Percentiles rank a stretch among this genome's conserved stretches.
Conservation (phyloP, 1,140 invertebrate species). For the Trichonephila clavipes region DNA sequence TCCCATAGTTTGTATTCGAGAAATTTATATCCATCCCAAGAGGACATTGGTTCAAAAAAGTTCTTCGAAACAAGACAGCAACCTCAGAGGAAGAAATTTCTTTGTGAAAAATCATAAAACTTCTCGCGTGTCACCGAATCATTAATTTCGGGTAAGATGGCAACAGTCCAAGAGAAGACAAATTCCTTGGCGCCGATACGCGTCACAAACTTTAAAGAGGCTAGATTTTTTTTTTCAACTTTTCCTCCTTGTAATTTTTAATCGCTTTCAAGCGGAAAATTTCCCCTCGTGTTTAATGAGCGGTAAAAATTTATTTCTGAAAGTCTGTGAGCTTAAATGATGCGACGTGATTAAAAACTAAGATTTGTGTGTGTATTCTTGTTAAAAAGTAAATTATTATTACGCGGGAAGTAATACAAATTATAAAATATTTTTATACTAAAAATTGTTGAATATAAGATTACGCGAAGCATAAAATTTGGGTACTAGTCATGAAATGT, state of each 20-base stretch:
- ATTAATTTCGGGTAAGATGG: conserved; percentile 7
- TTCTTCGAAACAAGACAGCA: background rate
- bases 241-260: background rate
- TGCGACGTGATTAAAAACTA: background rate
- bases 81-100: background rate
- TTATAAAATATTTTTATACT: too few species aligned
- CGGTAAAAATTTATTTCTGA: background rate
- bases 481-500: too few species aligned
- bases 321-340: background rate
- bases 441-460: too few species aligned
- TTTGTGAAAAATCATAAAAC: conserved; percentile 27
- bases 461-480: too few species aligned
- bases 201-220: background rate
- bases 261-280: conserved; percentile 9
- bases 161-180: conserved; percentile 20
- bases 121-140: conserved; percentile 18
- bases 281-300: background rate
- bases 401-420: too few species aligned
- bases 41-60: background rate
- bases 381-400: too few species aligned
- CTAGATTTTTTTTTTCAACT: background rate
- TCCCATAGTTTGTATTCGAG: background rate
- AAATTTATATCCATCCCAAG: background rate
- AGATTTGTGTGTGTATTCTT: background rate
- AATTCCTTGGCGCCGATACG: conserved; percentile 8